A percentile compares a stretch with the other conserved stretches of the same genome.
These are phyloP conservation scores for Cremastinae sp. DNA, from an alignment of 2,888 invertebrate species.

Conservation along the genomic window DNA sequence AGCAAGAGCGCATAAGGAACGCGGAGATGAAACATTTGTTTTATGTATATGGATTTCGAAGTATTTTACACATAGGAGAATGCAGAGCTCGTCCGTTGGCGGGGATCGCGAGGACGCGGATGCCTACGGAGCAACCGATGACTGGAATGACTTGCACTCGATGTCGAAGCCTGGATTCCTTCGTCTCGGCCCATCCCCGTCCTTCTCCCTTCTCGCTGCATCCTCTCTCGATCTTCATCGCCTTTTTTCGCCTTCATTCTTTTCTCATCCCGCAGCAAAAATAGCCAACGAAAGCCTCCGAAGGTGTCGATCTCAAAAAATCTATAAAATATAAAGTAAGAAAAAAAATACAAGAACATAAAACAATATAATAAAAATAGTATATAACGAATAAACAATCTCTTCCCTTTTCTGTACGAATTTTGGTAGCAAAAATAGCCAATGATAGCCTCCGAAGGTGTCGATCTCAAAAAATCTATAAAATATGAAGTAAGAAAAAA, in stretches of 20 bases:
- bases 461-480: too few relatives aligned
- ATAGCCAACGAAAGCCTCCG: too few relatives aligned
- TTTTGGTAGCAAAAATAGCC: too few relatives aligned
- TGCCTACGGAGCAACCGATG: slow-evolving; percentile 78
- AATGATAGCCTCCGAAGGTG: too few relatives aligned
- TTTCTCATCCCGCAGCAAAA: background rate
- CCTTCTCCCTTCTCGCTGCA: slow-evolving; percentile 60
- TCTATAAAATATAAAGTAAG: too few relatives aligned
- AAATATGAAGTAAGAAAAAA: too few relatives aligned
- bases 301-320: too few relatives aligned
- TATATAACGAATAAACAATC: too few relatives aligned
- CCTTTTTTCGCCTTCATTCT: background rate
- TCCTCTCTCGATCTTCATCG: slow-evolving; percentile 41
- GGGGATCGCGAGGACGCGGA: slow-evolving; percentile 68
- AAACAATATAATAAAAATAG: too few relatives aligned
- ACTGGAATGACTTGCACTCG: slow-evolving; percentile 79
- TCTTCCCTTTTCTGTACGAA: too few relatives aligned
- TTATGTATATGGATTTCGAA: slow-evolving; percentile 9
- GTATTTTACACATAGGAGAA: slow-evolving; percentile 34
- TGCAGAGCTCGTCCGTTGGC: slow-evolving; percentile 40
- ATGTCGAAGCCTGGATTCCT: slow-evolving; percentile 76
- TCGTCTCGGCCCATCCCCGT: slow-evolving; percentile 65
- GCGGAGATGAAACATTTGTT: slow-evolving; percentile 43
- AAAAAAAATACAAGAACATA: too few relatives aligned
- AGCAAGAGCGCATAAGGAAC: slow-evolving; percentile 73